These are phyloP conservation scores for Trematocara nigrifrons DNA, from an alignment of 2,113 vertebrate genomes.

Conservation along the genomic window DNA sequence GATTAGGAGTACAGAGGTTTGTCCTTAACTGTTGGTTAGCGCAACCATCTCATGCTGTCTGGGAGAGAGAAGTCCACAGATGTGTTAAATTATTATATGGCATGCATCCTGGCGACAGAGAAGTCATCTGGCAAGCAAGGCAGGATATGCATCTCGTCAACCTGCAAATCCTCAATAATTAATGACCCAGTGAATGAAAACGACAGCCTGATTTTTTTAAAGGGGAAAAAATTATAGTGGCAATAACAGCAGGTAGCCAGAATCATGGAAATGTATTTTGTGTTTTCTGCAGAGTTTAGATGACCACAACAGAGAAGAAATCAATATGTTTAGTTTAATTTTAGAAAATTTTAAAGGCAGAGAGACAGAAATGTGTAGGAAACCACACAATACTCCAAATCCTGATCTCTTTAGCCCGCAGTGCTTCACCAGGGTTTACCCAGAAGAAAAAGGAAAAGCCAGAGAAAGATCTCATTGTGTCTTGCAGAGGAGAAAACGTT, in stretches of 20 bases:
- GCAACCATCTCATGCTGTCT: slow-evolving; percentile 46
- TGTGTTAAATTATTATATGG: slow-evolving; percentile 26
- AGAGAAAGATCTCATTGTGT: slow-evolving; percentile 32
- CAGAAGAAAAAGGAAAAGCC: background rate
- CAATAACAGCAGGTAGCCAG: slow-evolving; percentile 15
- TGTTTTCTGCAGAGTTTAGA: slow-evolving; percentile 17
- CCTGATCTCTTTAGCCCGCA: background rate
- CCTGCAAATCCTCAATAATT: slow-evolving; percentile 31
- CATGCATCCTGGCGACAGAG: background rate
- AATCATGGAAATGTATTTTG: slow-evolving; percentile 25
- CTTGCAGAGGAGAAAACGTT: slow-evolving; percentile 1
- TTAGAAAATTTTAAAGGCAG: background rate
- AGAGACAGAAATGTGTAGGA: background rate
- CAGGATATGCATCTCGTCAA: slow-evolving; percentile 37
- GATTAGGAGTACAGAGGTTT: slow-evolving; percentile 74
- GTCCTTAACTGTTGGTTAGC: slow-evolving; percentile 66
- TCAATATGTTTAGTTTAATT: slow-evolving; percentile 22
- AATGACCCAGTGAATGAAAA: slow-evolving; percentile 46
- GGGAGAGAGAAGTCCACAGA: background rate
- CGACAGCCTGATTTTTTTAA: slow-evolving; percentile 19
- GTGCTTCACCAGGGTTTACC: background rate
- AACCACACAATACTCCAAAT: background rate
- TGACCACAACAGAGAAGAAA: slow-evolving; percentile 28
- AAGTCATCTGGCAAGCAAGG: slow-evolving; percentile 37
- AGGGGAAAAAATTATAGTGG: background rate